phyloP scores from a whole-genome alignment of 92 coral and sea anemone species.

The Metridium senile region DNA sequence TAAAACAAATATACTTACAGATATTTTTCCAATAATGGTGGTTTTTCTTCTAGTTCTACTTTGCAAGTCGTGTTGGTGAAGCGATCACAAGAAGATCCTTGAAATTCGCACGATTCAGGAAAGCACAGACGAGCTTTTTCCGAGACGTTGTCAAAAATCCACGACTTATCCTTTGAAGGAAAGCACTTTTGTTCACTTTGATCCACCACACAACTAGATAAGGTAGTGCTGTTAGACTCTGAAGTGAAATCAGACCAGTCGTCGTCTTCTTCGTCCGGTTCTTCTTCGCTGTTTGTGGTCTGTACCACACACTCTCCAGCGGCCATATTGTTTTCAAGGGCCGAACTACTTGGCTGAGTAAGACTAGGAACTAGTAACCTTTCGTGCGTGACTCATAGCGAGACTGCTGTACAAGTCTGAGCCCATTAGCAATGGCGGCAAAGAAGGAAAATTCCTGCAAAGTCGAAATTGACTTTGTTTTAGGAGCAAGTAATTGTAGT shows the following conservation, averaged over 20 bases:
- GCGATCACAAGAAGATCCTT: not conserved
- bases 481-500: slow-evolving; percentile 40
- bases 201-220: not conserved
- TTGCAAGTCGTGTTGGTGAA: not conserved
- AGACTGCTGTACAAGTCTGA: slow-evolving; percentile 12
- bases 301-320: slow-evolving; percentile 55
- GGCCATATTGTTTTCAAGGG: slow-evolving; percentile 60
- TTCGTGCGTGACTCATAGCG: not conserved
- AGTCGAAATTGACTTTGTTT: slow-evolving; percentile 49
- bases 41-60: slow-evolving; percentile 9
- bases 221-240: slow-evolving; percentile 7
- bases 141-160: slow-evolving; percentile 30
- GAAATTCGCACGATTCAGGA: slow-evolving; percentile 21
- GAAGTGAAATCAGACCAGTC: slow-evolving; percentile 74
- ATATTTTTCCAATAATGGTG: slow-evolving; percentile 16
- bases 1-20: slow-evolving; percentile 9
- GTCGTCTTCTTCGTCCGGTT: slow-evolving; percentile 51
- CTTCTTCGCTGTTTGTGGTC: slow-evolving; percentile 40
- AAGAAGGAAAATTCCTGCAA: slow-evolving; percentile 15
- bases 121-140: slow-evolving; percentile 32
- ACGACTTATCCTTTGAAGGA: slow-evolving; percentile 36
- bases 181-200: slow-evolving; percentile 17
- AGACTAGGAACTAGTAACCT: slow-evolving; percentile 1
- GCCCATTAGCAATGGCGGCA: slow-evolving; percentile 62
- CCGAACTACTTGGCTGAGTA: slow-evolving; percentile 10